Percentiles rank a stretch among this genome's conserved stretches.
Conservation (phyloP, 2,888 invertebrate genomes). For the Oscheius sp. region DNA sequence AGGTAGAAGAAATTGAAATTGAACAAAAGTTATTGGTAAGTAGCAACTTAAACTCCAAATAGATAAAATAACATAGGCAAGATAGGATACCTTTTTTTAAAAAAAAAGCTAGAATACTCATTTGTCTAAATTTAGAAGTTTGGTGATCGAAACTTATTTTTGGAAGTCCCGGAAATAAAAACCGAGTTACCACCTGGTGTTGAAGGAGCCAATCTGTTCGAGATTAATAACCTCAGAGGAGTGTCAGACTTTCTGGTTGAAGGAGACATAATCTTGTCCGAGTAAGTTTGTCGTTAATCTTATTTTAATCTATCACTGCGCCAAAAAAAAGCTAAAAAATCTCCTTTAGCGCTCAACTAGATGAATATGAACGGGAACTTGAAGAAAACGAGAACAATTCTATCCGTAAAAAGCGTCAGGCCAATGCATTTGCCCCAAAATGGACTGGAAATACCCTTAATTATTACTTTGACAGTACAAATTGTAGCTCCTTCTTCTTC, state of each 20-base stretch:
- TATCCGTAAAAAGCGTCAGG: conserved; percentile 35
- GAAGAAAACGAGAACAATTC: background rate
- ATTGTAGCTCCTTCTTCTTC: background rate
- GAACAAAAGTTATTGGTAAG: conserved; percentile 2
- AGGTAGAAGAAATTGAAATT: background rate
- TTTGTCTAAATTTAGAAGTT: background rate
- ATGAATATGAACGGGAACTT: background rate
- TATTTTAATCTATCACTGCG: background rate
- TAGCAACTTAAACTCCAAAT: background rate
- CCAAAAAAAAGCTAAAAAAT: background rate
- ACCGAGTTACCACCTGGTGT: conserved; percentile 1
- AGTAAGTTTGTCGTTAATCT: background rate
- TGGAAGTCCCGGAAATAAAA: background rate
- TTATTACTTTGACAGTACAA: conserved; percentile 37
- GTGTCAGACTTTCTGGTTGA: conserved; percentile 3
- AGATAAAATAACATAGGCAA: too few species aligned
- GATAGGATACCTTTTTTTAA: too few species aligned
- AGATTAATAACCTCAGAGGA: conserved; percentile 2
- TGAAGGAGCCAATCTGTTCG: conserved; percentile 4
- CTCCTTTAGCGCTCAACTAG: conserved; percentile 6
- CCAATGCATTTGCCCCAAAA: conserved; percentile 26
- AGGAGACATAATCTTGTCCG: conserved; percentile 18
- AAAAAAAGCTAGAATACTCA: too few species aligned
- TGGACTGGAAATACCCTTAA: conserved; percentile 42
- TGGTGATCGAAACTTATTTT: background rate